Evolutionary conservation across 1,140 invertebrate species (phyloP).

Genomic region (Galleria mellonella): DNA sequence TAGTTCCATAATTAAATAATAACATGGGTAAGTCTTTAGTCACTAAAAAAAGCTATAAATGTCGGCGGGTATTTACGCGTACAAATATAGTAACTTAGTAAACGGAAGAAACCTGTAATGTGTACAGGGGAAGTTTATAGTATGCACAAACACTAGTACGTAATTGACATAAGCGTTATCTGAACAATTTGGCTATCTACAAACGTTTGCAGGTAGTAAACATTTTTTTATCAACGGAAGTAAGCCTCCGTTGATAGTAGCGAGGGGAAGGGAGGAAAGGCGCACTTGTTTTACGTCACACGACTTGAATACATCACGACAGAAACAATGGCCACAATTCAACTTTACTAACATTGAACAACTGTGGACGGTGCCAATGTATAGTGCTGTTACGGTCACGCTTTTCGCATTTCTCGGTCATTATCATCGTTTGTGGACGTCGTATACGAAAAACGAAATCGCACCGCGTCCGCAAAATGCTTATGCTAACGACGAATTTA

Average conservation of each 20-base stretch:
- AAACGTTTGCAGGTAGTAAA: too few species aligned
- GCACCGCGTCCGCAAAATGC: slow-evolving; percentile 4
- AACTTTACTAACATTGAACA: slow-evolving; percentile 13
- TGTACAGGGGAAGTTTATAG: too few species aligned
- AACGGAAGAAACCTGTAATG: too few species aligned
- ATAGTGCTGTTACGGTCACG: slow-evolving; percentile 6
- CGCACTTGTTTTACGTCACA: neutral
- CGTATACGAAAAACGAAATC: slow-evolving; percentile 18
- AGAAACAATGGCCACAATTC: neutral
- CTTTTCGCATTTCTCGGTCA: slow-evolving; percentile 16
- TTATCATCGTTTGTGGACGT: slow-evolving; percentile 4
- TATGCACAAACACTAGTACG: too few species aligned
- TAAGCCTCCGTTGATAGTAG: neutral
- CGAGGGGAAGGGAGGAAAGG: neutral
- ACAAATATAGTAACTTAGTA: too few species aligned
- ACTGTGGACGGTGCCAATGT: slow-evolving; percentile 4
- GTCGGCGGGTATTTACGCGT: too few species aligned
- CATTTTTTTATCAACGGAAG: slow-evolving; percentile 1
- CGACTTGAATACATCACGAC: neutral
- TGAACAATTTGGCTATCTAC: neutral
- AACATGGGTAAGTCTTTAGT: too few species aligned
- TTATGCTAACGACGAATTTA: slow-evolving; percentile 6
- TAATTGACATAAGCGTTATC: too few species aligned
- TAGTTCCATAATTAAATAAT: too few species aligned
- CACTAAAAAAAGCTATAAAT: too few species aligned